Conservation (phyloP, 2,797 vertebrate genomes). For the Sebastes trivittatus region DNA sequence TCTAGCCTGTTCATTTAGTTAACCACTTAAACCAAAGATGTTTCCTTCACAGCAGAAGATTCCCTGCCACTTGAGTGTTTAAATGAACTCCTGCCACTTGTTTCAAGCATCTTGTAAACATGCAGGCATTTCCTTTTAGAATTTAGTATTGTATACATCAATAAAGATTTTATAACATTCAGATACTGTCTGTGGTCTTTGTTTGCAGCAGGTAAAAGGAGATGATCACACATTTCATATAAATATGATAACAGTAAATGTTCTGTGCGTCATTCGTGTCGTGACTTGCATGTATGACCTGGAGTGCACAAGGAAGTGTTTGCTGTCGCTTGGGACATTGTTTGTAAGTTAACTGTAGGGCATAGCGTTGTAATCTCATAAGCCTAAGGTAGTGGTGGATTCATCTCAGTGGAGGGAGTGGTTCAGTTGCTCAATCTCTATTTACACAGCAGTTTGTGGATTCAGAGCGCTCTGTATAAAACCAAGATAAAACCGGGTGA, state of each 20-base stretch:
- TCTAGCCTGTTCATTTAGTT: constrained; percentile 19
- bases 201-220: background rate
- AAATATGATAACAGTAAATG: background rate
- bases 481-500: background rate
- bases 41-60: constrained; percentile 36
- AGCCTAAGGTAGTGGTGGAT: background rate
- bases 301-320: background rate
- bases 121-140: constrained; percentile 35
- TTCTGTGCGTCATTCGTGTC: background rate
- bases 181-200: background rate
- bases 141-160: constrained; percentile 57
- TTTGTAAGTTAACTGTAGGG: background rate
- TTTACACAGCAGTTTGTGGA: background rate
- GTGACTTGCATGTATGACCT: background rate
- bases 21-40: constrained; percentile 67
- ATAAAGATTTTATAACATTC: constrained; percentile 73
- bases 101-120: constrained; percentile 48
- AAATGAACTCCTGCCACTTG: constrained; percentile 17
- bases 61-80: constrained; percentile 42
- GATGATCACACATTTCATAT: background rate
- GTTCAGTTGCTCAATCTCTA: background rate
- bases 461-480: background rate
- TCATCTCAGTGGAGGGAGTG: constrained; percentile 2
- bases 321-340: background rate
- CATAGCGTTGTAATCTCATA: background rate